These are phyloP conservation scores for Cheilosia scutellata DNA, from an alignment of 2,888 invertebrate genomes.

Conservation along the genomic window DNA sequence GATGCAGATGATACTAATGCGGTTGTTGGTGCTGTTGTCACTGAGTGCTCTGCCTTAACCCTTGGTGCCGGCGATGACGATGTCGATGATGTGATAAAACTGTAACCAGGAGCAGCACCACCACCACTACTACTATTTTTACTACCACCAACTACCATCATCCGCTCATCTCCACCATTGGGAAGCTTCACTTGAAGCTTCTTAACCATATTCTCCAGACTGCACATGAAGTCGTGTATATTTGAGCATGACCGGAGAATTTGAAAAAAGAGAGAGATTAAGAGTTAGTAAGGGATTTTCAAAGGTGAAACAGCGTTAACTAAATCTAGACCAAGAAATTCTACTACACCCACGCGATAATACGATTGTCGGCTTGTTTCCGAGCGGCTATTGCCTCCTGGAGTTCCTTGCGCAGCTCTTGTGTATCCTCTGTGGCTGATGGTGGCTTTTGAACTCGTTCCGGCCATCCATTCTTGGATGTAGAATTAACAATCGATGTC, in stretches of 20 bases:
- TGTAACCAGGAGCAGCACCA: slow-evolving; percentile 67
- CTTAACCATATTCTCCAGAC: slow-evolving; percentile 84
- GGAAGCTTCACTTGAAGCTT: slow-evolving; percentile 80
- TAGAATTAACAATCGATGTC: slow-evolving; percentile 65
- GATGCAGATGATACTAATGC: slow-evolving; percentile 69
- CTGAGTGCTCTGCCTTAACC: slow-evolving; percentile 44
- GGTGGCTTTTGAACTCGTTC: slow-evolving; percentile 67
- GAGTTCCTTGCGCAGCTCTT: slow-evolving; percentile 82
- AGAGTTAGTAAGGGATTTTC: slow-evolving; percentile 78
- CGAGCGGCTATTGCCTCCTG: slow-evolving; percentile 83
- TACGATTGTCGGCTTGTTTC: slow-evolving; percentile 83
- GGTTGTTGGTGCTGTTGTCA: slow-evolving; percentile 56
- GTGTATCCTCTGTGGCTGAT: slow-evolving; percentile 77
- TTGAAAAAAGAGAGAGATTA: slow-evolving; percentile 76
- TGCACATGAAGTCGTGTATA: slow-evolving; percentile 68
- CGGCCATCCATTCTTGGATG: slow-evolving; percentile 61
- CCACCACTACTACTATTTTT: slow-evolving; percentile 72
- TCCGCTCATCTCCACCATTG: slow-evolving; percentile 77
- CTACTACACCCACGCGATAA: slow-evolving; percentile 84
- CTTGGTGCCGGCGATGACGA: slow-evolving; percentile 66
- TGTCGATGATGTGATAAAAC: slow-evolving; percentile 58
- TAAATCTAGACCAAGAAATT: slow-evolving; percentile 65
- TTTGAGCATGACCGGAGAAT: slow-evolving; percentile 78
- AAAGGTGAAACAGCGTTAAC: slow-evolving; percentile 58
- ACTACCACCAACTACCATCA: slow-evolving; percentile 60